Evolutionary conservation across 2,113 vertebrate species (phyloP), one percentile per base, ranked within the genome.

Genomic region (Eleginops maclovinus): DNA sequence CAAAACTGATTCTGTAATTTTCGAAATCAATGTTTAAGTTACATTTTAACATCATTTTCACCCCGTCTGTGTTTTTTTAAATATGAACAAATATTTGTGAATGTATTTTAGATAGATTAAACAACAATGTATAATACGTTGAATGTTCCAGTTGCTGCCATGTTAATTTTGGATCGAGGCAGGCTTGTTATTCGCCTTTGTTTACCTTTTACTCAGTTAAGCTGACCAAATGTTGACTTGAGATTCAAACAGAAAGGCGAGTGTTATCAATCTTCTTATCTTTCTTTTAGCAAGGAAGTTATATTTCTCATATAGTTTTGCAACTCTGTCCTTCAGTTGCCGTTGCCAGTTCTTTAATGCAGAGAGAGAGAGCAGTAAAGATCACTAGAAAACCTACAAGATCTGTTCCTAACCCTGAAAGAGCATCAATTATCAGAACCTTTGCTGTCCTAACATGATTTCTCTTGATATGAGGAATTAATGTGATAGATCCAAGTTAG

Each of bases 401-500:
- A 69, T 56, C n/a, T n/a, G n/a, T 9, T 55, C 79, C 53, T 54
- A 41, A 24, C 56, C 28, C 21, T 12, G 54, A 64, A 55, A 53
- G 66, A 69, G 31, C 26, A 82, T 79, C 47, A 74, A 53, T 85
- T 55, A 59, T 0, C 7, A 11, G 11, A 46, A 69, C 19, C 50
- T 76, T 56, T 46, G 11, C 11, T 47, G 56, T 11, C 61, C 61
- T 74, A 72, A 74, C 67, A 49, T 13, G 22, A 40, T 24, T 61
- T 81, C 43, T 26, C 53, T 73, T 67, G 59, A 84, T 75, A 71
- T 2, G 1, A 46, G 44, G 79, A 40, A 44, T 70, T 71, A 58
- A 44, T 44, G 14, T 70, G 56, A 85, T 54, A 41, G 43, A 82
- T 83, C 22, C 11, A 36, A 77, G 24, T 61, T 55, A 53, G 36